Evolutionary conservation across 1,140 invertebrate species (phyloP), one percentile per base, ranked within the genome.

Genomic region (Maconellicoccus hirsutus): DNA sequence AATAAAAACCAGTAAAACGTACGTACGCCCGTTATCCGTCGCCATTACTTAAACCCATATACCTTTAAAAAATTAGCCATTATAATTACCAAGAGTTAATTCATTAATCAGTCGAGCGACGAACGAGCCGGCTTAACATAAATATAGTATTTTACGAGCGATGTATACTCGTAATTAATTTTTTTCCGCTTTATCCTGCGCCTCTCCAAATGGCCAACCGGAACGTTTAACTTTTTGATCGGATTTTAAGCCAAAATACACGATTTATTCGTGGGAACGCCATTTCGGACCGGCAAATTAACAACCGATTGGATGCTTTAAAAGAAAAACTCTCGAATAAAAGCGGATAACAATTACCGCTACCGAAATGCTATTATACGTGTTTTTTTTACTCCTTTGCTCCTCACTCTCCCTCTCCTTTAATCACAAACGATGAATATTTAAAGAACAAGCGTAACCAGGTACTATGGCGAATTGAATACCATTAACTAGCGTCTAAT

Each of bases 371-470:
- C 12, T 16, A 52, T 52, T 52, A 52, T 52, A 19, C n/a, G 10
- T 52, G 10, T 3, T 19, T 52, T 19, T 52, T 52, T 52, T 16
- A n/a, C n/a, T n/a, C n/a, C n/a, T n/a, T n/a, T n/a, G n/a, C n/a
- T n/a, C n/a, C n/a, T n/a, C n/a, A n/a, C n/a, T n/a, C n/a, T n/a
- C n/a, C n/a, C n/a, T 8, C 12, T 19, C 42, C n/a, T 14, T 52
- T 52, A 52, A 52, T 52, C 10, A 19, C 42, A 19, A 4, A 14
- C 42, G 42, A 52, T 52, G 42, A 52, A 52, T 52, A 52, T 52
- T 52, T 52, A 52, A 52, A 52, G 42, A 52, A 52, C 42, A 52
- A 52, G n/a, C 42, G 42, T 52, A 52, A 52, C 42, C 42, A 52
- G 42, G 12, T 52, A 52, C 42, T 33, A 6, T 33, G 42, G n/a